Base-by-base conservation (phyloP, 1,140 invertebrate species). In the Conopomorpha cramerella region DNA sequence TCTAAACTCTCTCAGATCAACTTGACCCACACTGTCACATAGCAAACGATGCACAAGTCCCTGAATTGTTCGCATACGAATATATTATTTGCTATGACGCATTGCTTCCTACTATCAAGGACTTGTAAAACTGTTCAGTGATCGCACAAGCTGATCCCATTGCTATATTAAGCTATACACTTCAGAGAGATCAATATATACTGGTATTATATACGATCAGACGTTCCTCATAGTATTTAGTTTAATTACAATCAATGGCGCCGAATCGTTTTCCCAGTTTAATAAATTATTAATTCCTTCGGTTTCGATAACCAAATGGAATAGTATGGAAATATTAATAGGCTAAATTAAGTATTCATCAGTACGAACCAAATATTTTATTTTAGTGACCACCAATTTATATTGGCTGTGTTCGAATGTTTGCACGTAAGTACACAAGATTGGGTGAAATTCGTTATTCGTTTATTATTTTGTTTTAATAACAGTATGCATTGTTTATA, bases 101-200 rank as follows among this genome's bases (percentile, higher is more conserved):
- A 32, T 32, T 16, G 30, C 11, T 32, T 32, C 30, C 30, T 32
- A 30, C 28, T n/a, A n/a, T n/a, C n/a, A n/a, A n/a, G n/a, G n/a
- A n/a, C n/a, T n/a, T n/a, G n/a, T n/a, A n/a, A n/a, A n/a, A n/a
- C n/a, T n/a, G n/a, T n/a, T n/a, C n/a, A n/a, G n/a, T n/a, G n/a
- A n/a, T n/a, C n/a, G n/a, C n/a, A n/a, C n/a, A n/a, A n/a, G n/a
- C n/a, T n/a, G n/a, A n/a, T n/a, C n/a, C n/a, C n/a, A n/a, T n/a
- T n/a, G n/a, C n/a, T n/a, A n/a, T n/a, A n/a, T n/a, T n/a, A n/a
- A n/a, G n/a, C n/a, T n/a, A n/a, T n/a, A n/a, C n/a, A n/a, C n/a
- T n/a, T n/a, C n/a, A n/a, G n/a, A n/a, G n/a, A n/a, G n/a, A n/a
- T n/a, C n/a, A n/a, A n/a, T n/a, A n/a, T n/a, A n/a, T n/a, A n/a